Base-by-base conservation (phyloP, 2,113 vertebrate genomes). In the Rhinichthys klamathensis region DNA sequence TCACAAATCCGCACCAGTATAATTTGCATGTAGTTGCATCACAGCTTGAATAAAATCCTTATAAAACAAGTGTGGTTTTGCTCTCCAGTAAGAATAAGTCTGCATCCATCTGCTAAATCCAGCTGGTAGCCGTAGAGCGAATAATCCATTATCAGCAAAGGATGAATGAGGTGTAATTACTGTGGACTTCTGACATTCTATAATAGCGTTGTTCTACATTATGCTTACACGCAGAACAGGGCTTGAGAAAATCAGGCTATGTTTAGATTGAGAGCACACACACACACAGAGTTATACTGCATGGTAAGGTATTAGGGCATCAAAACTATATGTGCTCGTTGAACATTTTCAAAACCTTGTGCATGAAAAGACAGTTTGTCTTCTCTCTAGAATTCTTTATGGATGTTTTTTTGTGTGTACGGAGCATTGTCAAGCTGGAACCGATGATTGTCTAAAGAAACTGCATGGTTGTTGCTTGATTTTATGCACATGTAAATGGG, bases 141-240 rank as follows among this genome's bases (percentile, higher is more conserved):
- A 49, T 51, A 82, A 82, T 82, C 80, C 44, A 51, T 54, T 82
- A 69, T 82, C 44, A 51, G 44, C 27, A 51, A 23, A 69, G 63
- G 44, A 82, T 69, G 41, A 49, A 82, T 35, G 80, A 82, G 44
- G 63, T 54, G 27, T 69, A 82, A 82, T 82, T 82, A 82, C 61
- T 51, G 41, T 69, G 30, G 44, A 65, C 49, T 58, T 54, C 35
- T 72, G n/a, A 84, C 77, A 75, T 79, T 41, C 75, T 38, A 63
- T 87, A 83, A 83, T 78, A 79, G 16, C 21, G 8, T 25, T 69
- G 58, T 16, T 75, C 83, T n/a, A 30, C 84, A 60, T 76, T 67
- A 67, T 46, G n/a, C 74, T 63, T 54, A 21, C 70, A 46, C n/a
- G 80, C 78, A 10, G 25, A 80, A 80, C n/a, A 46, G n/a, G 78